Base-by-base conservation (phyloP, 23 tunicate species). In the Aplidium turbinatum region DNA sequence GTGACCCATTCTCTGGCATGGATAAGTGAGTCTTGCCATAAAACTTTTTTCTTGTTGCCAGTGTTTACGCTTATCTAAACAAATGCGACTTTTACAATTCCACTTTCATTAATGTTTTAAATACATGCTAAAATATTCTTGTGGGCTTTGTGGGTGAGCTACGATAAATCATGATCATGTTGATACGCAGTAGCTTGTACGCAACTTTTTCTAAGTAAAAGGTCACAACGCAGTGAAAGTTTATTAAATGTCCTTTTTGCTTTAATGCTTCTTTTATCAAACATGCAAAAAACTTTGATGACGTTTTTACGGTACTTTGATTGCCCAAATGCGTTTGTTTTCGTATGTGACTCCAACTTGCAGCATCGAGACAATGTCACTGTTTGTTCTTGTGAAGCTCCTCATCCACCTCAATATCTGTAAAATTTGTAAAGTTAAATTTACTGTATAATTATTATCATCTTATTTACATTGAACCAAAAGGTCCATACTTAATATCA, bases 1-100 rank as follows among this genome's bases (percentile, higher is more conserved):
- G 96, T 38, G 30, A 88, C 39, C 96, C 96, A 88, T 32, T 88
- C 96, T 40, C 96, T 39, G 5, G 96, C 96, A 57, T 88, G 96
- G 19, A 88, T 88, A 1, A 79, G 51, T 4, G 77, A 62, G 38
- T 88, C 96, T 76, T 88, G 96, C 96, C 96, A 88, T 42, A 88
- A 26, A 3, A 81, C 76, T 29, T 54, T 65, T 70, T 88, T 88
- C 1, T 33, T 52, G 19, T 45, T 22, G 24, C 6, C 23, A 6
- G 52, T 13, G 9, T 19, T 35, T 38, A 3, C 52, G 52, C 22
- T 66, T 6, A 38, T 35, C 52, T 66, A 5, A 60, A 60, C 35
- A 60, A 9, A 11, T 20, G 5, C 20, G 21, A 9, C 22, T 16
- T 42, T 9, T 42, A 9, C 50, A 42, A 42, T 9, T 9, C 16